Base-by-base conservation (phyloP, 2,888 invertebrate genomes). In the Carabus problematicus region DNA sequence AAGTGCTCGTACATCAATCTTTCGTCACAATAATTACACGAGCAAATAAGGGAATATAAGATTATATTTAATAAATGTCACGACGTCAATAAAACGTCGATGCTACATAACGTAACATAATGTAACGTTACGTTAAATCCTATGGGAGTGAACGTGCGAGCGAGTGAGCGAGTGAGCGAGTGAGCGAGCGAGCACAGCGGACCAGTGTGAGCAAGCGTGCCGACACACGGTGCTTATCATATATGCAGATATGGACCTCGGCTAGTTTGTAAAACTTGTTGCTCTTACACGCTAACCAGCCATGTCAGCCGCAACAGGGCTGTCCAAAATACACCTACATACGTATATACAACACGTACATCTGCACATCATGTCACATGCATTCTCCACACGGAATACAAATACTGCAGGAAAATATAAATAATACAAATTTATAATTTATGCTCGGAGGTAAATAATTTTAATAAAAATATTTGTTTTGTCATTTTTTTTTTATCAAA, bases 251-350 rank as follows among this genome's bases (percentile, higher is more conserved):
- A 70, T 59, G 64, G 56, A 42, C 61, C 62, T 40, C 58, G 64
- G 63, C 64, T 64, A 64, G 70, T 70, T 70, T 70, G 64, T 64
- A 70, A 55, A 64, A 64, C 64, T 70, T 59, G 64, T 58, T 58
- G 58, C 62, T 70, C 55, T 58, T 60, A 56, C 70, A 70, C 64
- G 70, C 64, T 59, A 70, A 64, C 70, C 70, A 70, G 70, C 40
- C 52, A 49, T 62, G 62, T 70, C 64, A 58, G 59, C 16, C 45
- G n/a, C 12, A 29, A 49, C 70, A 70, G 54, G 70, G 70, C 16
- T 70, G 58, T 52, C 58, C 69, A 69, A 67, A 45, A 29, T 39
- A 52, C 16, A 11, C 8, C n/a, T 16, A 52, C 29, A 29, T 29
- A 29, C 29, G 6, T 29, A 29, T 29, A 29, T 29, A 29, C 29